These are phyloP conservation scores for Holothuria scabra DNA, from an alignment of 53 echinoderm and acorn worm species.

Conservation along the genomic window DNA sequence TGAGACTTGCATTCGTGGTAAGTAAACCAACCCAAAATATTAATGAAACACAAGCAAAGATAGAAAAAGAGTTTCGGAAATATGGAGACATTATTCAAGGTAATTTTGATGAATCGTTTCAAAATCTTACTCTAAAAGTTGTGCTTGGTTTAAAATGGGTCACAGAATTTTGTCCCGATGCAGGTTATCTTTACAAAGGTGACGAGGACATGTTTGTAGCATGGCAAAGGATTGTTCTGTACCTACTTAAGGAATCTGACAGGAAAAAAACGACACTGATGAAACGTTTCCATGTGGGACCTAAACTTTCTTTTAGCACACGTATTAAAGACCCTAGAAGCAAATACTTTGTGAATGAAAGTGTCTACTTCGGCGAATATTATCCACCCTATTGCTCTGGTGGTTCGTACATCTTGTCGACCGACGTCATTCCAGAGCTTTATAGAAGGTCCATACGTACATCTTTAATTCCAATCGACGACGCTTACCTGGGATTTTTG, in stretches of 20 bases:
- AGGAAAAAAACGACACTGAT: not conserved
- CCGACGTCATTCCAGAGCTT: conserved; percentile 44
- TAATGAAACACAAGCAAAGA: not conserved
- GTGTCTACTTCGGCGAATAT: conserved; percentile 14
- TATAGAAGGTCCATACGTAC: conserved; percentile 28
- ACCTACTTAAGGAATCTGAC: conserved; percentile 10
- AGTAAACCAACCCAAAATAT: not conserved
- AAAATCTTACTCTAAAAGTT: conserved; percentile 71
- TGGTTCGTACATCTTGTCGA: conserved; percentile 54
- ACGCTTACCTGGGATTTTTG: conserved; percentile 57
- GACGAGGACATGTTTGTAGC: conserved; percentile 73
- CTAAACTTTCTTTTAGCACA: conserved; percentile 6
- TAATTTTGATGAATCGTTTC: too few species aligned
- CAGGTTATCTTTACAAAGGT: too few species aligned
- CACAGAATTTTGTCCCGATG: too few species aligned
- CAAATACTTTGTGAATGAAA: conserved; percentile 44
- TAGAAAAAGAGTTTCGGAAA: too few species aligned
- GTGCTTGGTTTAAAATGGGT: conserved; percentile 71
- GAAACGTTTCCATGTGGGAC: conserved; percentile 47
- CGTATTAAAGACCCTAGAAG: not conserved
- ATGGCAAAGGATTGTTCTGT: conserved; percentile 32
- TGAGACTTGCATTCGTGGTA: conserved; percentile 26
- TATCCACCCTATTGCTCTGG: conserved; percentile 66
- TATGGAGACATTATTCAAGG: conserved; percentile 72
- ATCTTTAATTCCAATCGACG: conserved; percentile 56